Evolutionary conservation across 1,140 invertebrate genomes (phyloP), one percentile per base, ranked within the genome.

Genomic region (Trachymyrmex cornetzi): DNA sequence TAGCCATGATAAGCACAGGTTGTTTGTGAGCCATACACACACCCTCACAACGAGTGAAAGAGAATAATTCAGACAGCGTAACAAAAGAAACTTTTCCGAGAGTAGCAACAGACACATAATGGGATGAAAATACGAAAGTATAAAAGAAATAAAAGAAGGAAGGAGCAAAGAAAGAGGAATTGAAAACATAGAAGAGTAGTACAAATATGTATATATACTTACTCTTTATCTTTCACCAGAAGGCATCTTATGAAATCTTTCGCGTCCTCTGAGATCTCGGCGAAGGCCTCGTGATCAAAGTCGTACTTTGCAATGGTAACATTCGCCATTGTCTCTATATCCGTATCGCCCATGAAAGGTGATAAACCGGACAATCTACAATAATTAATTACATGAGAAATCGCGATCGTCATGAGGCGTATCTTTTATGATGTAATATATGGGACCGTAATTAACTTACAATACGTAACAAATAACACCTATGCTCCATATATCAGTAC

Each of bases 401-500:
- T 9, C 30, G 30, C 14, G 50, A 59, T 69, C 19, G 4, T 44
- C 30, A 38, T 0, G 3, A 64, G 16, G 5, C 5, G 19, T n/a
- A 30, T 19, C 6, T 6, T 38, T 71, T 9, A 16, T 22, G 0
- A 66, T 63, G 30, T 16, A 63, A 9, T 9, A 66, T 2, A 14
- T 22, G 34, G 11, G 4, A 55, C 2, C 7, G 14, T 44, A 94
- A 38, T 38, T 38, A 38, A 98, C 98, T 99, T 96, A 99, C 99
- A 99, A 96, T 72, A 99, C 98, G 94, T 99, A 99, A 94, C 98
- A 99, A 90, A 99, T 99, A 77, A 99, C 99, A 77, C 99, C 99
- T 50, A 99, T 97, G 64, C 98, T 99, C 99, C 99, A 99, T 98
- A 99, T 99, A 93, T 99, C 99, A 0, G 99, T 99, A 7, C 97